Conservation (phyloP, 2,113 vertebrate genomes). For the Alethe castanea region DNA sequence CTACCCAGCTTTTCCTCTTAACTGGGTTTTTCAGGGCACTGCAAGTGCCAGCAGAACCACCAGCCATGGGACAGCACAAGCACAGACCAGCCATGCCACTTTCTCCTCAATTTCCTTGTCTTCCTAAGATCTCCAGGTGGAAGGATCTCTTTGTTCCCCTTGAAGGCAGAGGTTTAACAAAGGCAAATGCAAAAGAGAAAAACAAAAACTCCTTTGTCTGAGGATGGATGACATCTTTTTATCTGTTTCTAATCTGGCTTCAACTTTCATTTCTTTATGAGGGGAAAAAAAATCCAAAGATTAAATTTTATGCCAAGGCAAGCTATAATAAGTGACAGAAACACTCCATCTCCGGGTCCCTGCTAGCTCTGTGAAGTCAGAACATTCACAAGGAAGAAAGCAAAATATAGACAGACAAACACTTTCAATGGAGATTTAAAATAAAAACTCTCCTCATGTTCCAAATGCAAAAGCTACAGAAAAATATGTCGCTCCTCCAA, state of each 20-base stretch:
- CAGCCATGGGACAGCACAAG: neutral
- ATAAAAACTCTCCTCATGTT: conserved; percentile 33
- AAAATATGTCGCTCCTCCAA: neutral
- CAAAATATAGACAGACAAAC: conserved; percentile 21
- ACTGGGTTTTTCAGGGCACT: neutral
- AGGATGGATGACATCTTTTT: conserved; percentile 29
- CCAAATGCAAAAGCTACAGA: neutral
- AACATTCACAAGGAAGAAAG: conserved; percentile 21
- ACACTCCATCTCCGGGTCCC: neutral
- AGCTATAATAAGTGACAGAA: conserved; percentile 46
- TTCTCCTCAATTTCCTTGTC: neutral
- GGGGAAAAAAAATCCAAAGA: neutral
- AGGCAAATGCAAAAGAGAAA: conserved; percentile 16
- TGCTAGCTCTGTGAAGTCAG: conserved; percentile 47
- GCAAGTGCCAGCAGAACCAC: neutral
- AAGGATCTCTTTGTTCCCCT: conserved; percentile 19
- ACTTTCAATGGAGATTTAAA: conserved; percentile 34
- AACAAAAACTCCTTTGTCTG: conserved; percentile 35
- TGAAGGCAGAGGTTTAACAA: conserved; percentile 37
- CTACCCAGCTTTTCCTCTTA: neutral
- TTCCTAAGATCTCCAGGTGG: neutral
- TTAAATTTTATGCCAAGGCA: conserved; percentile 36
- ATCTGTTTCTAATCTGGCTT: conserved; percentile 51
- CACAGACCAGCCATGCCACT: neutral
- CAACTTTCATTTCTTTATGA: conserved; percentile 46